A percentile compares a stretch with the other conserved stretches of the same genome.
Conservation (phyloP, 2,113 vertebrate species). For the Ardeotis arabs region DNA sequence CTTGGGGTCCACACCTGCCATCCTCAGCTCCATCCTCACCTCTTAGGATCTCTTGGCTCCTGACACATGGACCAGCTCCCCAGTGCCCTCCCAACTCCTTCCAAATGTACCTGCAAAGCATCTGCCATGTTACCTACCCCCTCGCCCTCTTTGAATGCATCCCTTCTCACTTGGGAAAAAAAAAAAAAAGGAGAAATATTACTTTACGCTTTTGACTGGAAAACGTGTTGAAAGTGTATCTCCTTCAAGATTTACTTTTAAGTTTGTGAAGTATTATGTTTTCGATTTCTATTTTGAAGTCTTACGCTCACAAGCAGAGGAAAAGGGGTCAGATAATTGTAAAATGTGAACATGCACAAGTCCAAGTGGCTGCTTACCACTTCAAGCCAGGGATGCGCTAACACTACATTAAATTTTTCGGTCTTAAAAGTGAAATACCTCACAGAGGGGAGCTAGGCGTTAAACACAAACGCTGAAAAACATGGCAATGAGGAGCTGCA, state of each 20-base stretch:
- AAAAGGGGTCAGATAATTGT: background rate
- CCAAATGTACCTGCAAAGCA: background rate
- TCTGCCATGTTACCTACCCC: background rate
- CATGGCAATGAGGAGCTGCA: background rate
- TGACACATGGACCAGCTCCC: fast-evolving
- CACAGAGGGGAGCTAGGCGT: background rate
- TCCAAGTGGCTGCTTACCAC: background rate
- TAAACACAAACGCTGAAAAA: background rate
- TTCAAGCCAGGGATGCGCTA: fast-evolving
- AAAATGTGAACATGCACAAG: fast-evolving
- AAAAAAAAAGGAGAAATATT: background rate
- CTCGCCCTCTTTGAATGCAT: fast-evolving
- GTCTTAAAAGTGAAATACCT: background rate
- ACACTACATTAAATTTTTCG: fast-evolving
- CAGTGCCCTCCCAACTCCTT: background rate
- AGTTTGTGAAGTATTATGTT: background rate
- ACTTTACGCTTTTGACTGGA: background rate
- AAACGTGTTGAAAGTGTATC: background rate
- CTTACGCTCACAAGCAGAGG: background rate
- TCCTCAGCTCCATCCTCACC: background rate
- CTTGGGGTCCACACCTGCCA: fast-evolving
- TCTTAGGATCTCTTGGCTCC: background rate
- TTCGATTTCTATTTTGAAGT: background rate
- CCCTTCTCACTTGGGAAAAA: background rate
- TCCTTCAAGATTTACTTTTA: background rate